Evolutionary conservation across 2,797 vertebrate genomes (phyloP), one percentile per base, ranked within the genome.

Genomic region (Chanos chanos): DNA sequence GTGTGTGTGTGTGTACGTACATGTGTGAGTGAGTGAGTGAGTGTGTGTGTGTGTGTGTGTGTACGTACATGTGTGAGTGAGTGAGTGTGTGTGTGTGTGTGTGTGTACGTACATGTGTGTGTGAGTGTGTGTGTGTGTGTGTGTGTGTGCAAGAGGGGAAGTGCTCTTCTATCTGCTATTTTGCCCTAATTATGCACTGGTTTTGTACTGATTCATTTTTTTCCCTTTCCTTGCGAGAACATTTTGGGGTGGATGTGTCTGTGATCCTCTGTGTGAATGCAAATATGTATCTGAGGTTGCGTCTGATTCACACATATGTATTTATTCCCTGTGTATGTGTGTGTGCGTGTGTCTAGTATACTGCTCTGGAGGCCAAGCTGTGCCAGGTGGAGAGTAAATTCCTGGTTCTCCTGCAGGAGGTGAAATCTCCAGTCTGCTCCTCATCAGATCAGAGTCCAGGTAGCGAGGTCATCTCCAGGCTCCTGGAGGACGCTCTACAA

Each of bases 381-480:
- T 99, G 97, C 78, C 96, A 99, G 82, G 89, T 96, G 76, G 97
- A 99, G 86, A 97, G 97, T 54, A 98, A 97, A 64, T 96, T 97
- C 68, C 77, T 99, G 81, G 94, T 96, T 61, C 79, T 99, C 61
- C 94, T 99, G 19, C 97, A 98, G 80, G 97, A 99, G 74, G 82
- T 97, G 84, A 95, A 92, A 77, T 90, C 74, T 8, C 96, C 97
- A 0, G 89, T 97, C 24, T 96, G 92, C 69, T 94, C 94, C 0
- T 91, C 92, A 4, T 89, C 92, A n/a, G 94, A 92, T 36, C 89
- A 89, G 66, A 92, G 79, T 4, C 89, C 91, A 0, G 78, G 89
- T 27, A 84, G 76, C 0, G 94, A 96, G 0, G 90, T 99, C 70
- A 95, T 99, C 28, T 90, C 92, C 24, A 91, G 92, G 69, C 71